These are phyloP conservation scores for Pogoniulus pusillus DNA, from an alignment of 2,797 vertebrate genomes.

Conservation along the genomic window DNA sequence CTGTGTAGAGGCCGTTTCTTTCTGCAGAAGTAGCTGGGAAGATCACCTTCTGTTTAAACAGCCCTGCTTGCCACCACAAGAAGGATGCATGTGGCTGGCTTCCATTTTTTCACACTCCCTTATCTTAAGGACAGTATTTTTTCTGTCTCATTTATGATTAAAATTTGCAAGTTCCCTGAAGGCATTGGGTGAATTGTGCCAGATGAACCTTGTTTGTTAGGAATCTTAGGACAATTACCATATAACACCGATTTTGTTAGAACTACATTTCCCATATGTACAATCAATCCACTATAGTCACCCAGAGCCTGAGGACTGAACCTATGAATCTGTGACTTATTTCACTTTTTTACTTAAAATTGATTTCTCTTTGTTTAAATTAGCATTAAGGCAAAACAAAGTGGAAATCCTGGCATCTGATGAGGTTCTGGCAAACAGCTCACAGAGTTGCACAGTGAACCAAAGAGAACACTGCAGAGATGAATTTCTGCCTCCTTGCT, in stretches of 20 bases:
- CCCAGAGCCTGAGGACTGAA: neutral
- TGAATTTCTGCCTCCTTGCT: neutral
- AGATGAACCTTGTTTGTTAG: conserved; percentile 32
- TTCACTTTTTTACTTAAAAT: neutral
- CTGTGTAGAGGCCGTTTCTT: neutral
- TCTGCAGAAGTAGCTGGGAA: neutral
- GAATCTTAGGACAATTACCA: conserved; percentile 7
- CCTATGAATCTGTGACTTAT: neutral
- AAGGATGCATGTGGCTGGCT: neutral
- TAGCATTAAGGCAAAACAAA: neutral
- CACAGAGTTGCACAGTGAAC: neutral
- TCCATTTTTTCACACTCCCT: neutral
- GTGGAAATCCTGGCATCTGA: neutral
- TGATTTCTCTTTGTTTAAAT: conserved; percentile 37
- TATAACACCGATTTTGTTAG: conserved; percentile 38
- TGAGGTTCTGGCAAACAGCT: neutral
- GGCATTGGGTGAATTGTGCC: neutral
- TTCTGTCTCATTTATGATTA: neutral
- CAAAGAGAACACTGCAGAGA: neutral
- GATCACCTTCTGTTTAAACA: neutral
- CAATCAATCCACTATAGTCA: neutral
- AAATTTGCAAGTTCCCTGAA: neutral
- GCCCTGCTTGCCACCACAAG: neutral
- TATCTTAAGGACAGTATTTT: neutral
- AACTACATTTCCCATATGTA: neutral